Percentiles rank a stretch among this genome's conserved stretches.
Conservation (phyloP, 2,113 vertebrate species). For the Vicugna pacos region DNA sequence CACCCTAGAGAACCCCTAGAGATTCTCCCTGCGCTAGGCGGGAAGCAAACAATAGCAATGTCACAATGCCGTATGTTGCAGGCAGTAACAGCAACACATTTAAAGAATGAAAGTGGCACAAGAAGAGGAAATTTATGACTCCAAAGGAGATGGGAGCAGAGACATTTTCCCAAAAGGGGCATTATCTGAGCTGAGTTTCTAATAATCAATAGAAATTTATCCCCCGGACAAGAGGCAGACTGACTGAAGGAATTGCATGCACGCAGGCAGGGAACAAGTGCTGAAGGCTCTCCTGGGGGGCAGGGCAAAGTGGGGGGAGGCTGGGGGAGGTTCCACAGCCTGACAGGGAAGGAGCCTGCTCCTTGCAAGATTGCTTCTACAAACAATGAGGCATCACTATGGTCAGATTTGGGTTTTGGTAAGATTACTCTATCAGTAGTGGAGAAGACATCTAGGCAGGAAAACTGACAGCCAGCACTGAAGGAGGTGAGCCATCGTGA, state of each 20-base stretch:
- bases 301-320: not conserved
- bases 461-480: not conserved
- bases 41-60: not conserved
- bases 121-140: not conserved
- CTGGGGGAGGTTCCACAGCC: rapidly evolving
- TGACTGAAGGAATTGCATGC: not conserved
- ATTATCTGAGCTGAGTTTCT: not conserved
- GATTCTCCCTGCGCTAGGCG: not conserved
- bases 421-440: not conserved
- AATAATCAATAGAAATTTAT: not conserved
- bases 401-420: not conserved
- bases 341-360: rapidly evolving
- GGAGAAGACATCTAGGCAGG: not conserved
- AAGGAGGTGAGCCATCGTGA: not conserved
- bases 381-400: rapidly evolving
- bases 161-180: not conserved
- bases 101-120: not conserved
- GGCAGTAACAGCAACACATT: not conserved
- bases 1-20: too few species aligned
- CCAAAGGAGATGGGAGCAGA: not conserved
- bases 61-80: too few species aligned
- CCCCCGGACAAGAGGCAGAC: not conserved
- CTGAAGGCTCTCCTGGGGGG: not conserved
- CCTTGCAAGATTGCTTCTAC: rapidly evolving
- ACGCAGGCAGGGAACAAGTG: not conserved